Conservation (phyloP, 2,797 vertebrate genomes). For the Lagocephalus sceleratus region DNA sequence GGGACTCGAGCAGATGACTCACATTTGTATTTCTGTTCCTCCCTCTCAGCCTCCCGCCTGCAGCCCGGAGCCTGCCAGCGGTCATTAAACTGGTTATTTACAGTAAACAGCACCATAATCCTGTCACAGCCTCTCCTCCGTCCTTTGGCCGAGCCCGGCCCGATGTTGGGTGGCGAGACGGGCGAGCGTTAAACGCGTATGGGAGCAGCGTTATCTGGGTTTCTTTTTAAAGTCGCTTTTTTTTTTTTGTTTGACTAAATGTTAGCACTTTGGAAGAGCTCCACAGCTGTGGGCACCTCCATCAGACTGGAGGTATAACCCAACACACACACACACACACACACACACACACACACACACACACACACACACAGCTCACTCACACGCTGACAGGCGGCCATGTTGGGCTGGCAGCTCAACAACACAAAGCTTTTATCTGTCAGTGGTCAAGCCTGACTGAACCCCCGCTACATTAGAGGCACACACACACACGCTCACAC, state of each 20-base stretch:
- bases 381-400: slow-evolving; percentile 77
- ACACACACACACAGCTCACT: slow-evolving; percentile 63
- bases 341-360: slow-evolving; percentile 35
- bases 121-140: slow-evolving; percentile 54
- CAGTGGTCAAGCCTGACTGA: slow-evolving; percentile 79
- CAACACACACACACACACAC: slow-evolving; percentile 35
- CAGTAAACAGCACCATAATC: slow-evolving; percentile 65
- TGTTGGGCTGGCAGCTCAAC: slow-evolving; percentile 77
- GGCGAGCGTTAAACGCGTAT: slow-evolving; percentile 55
- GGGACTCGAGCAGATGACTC: slow-evolving; percentile 66
- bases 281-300: slow-evolving; percentile 66
- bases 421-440: slow-evolving; percentile 81
- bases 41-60: slow-evolving; percentile 54
- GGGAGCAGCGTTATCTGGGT: slow-evolving; percentile 63
- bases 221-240: too few species aligned
- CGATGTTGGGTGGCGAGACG: slow-evolving; percentile 54
- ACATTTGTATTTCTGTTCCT: slow-evolving; percentile 59
- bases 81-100: slow-evolving; percentile 73
- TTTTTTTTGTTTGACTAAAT: slow-evolving; percentile 77
- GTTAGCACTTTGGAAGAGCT: slow-evolving; percentile 74
- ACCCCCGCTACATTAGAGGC: slow-evolving; percentile 72
- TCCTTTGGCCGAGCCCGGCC: slow-evolving; percentile 50
- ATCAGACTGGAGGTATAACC: slow-evolving; percentile 67
- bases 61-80: slow-evolving; percentile 55
- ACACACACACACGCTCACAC: slow-evolving; percentile 37